Conservation (phyloP, 2,113 vertebrate species). For the Pan troglodytes region DNA sequence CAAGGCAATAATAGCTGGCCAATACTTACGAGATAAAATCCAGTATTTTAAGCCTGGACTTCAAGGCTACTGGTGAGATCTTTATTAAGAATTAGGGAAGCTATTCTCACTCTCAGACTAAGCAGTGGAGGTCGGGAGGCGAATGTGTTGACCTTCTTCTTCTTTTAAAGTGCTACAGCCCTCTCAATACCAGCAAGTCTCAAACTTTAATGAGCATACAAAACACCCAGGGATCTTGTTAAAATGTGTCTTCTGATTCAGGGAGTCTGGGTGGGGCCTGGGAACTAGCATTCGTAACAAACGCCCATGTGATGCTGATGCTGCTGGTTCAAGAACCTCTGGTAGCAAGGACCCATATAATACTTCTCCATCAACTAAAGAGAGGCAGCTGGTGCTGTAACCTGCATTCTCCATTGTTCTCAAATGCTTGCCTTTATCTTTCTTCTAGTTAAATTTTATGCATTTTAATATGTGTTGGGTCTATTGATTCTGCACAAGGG, state of each 20-base stretch:
- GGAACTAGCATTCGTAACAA: background rate
- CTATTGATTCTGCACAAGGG: background rate
- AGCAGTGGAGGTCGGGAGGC: background rate
- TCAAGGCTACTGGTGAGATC: background rate
- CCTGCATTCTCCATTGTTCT: background rate
- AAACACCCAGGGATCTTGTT: background rate
- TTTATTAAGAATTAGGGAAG: background rate
- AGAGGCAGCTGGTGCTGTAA: background rate
- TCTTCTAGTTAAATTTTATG: background rate
- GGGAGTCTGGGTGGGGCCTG: background rate
- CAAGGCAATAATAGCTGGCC: background rate
- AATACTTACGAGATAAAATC: background rate
- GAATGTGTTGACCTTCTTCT: background rate
- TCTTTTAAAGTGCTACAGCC: background rate
- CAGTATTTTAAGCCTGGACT: background rate
- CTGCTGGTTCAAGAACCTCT: background rate
- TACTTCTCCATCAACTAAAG: background rate
- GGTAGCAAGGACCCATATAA: rapidly evolving
- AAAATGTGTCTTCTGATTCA: background rate
- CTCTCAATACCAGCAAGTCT: background rate
- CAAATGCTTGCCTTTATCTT: background rate
- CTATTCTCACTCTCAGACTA: background rate
- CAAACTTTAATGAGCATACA: background rate
- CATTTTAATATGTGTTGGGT: background rate
- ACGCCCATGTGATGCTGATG: background rate